These are phyloP conservation scores for Pluvialis apricaria DNA, from an alignment of 2,113 vertebrate genomes.

Conservation along the genomic window DNA sequence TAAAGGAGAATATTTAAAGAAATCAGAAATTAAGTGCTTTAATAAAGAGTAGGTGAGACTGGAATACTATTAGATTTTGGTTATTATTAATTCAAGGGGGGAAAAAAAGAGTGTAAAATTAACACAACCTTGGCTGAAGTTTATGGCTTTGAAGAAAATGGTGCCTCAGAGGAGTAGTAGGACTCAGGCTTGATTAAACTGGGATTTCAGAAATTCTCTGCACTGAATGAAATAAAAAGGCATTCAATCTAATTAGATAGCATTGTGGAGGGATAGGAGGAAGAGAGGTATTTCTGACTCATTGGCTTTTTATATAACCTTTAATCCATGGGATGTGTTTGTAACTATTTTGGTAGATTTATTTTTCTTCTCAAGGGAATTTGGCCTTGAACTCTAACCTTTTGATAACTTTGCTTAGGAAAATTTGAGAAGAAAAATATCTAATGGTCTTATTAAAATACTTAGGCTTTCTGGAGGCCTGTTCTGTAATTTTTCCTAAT, in stretches of 20 bases:
- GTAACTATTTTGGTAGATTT: background rate
- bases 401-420: background rate
- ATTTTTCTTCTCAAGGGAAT: background rate
- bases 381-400: background rate
- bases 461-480: background rate
- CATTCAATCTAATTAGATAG: constrained; percentile 50
- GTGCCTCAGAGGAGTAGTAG: constrained; percentile 33
- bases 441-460: background rate
- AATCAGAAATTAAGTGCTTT: background rate
- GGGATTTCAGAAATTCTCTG: constrained; percentile 64
- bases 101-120: background rate
- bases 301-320: constrained; percentile 1
- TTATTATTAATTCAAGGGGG: background rate
- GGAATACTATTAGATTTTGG: background rate
- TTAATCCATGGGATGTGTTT: background rate
- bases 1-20: background rate
- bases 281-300: background rate
- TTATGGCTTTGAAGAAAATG: constrained; percentile 37
- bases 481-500: background rate
- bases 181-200: constrained; percentile 67
- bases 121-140: constrained; percentile 20
- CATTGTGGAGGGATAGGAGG: background rate
- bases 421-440: background rate
- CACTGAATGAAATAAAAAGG: constrained; percentile 42
- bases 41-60: background rate